Evolutionary conservation across 2,888 invertebrate genomes (phyloP).

Genomic region (Pseudococcus viburni): DNA sequence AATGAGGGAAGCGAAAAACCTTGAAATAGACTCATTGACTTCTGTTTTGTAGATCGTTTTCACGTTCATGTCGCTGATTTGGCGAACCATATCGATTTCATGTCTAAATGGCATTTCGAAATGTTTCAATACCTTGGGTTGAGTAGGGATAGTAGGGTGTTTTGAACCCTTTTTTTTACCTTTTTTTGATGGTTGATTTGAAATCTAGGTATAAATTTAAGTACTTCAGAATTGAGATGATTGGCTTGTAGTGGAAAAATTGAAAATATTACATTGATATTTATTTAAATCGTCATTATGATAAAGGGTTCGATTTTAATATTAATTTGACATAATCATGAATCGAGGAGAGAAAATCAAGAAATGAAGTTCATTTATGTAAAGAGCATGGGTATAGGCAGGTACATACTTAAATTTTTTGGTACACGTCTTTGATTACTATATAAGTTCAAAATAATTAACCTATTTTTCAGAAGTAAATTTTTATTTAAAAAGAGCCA

Average conservation of each 20-base stretch:
- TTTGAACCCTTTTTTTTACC: neutral
- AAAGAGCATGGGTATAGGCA: no score
- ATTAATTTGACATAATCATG: no score
- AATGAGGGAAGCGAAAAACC: conserved; percentile 55
- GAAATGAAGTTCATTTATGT: no score
- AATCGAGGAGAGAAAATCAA: no score
- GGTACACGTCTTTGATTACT: no score
- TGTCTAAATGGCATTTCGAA: conserved; percentile 66
- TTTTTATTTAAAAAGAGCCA: no score
- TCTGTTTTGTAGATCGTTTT: conserved; percentile 47
- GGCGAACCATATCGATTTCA: conserved; percentile 63
- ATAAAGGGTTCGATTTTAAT: no score
- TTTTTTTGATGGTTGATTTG: neutral
- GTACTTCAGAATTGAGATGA: neutral
- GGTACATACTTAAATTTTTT: no score
- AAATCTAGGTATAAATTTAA: neutral
- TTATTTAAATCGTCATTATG: no score
- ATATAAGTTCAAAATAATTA: no score
- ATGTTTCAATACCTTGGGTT: conserved; percentile 37
- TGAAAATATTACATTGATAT: no score
- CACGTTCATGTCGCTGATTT: conserved; percentile 39
- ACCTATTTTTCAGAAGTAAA: no score
- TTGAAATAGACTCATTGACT: conserved; percentile 61
- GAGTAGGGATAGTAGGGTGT: neutral
- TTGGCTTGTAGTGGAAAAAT: neutral